These are phyloP conservation scores for Grus americana DNA, from an alignment of 2,113 vertebrate genomes.

Conservation along the genomic window DNA sequence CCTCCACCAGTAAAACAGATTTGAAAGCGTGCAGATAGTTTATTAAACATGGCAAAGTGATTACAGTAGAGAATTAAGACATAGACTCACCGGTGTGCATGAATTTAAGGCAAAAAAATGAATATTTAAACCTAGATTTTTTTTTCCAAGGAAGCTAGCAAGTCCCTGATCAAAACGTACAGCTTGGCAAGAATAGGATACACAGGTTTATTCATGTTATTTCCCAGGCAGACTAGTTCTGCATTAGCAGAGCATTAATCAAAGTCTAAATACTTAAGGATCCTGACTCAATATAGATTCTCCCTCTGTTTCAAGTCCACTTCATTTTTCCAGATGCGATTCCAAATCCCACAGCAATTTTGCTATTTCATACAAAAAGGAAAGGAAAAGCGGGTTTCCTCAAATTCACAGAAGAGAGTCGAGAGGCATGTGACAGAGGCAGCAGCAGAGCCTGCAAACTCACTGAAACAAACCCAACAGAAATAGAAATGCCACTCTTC, in stretches of 20 bases:
- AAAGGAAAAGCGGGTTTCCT: not conserved
- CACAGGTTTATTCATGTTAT: not conserved
- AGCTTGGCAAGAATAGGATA: not conserved
- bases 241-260: not conserved
- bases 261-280: not conserved
- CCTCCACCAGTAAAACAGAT: not conserved
- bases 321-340: not conserved
- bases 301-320: not conserved
- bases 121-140: not conserved
- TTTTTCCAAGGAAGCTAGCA: constrained; percentile 24
- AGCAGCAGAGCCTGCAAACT: not conserved
- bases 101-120: not conserved
- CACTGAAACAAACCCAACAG: not conserved
- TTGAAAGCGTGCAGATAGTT: not conserved
- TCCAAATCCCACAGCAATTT: not conserved
- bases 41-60: not conserved
- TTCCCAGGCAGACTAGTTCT: not conserved
- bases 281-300: not conserved
- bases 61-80: not conserved
- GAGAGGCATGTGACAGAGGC: not conserved
- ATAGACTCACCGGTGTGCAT: not conserved
- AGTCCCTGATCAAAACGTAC: not conserved
- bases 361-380: not conserved
- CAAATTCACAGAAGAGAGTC: not conserved
- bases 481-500: not conserved